A percentile compares a stretch with the other conserved stretches of the same genome.
Evolutionary conservation across 2,888 invertebrate genomes (phyloP).

Genomic region (Eristalis arbustorum): DNA sequence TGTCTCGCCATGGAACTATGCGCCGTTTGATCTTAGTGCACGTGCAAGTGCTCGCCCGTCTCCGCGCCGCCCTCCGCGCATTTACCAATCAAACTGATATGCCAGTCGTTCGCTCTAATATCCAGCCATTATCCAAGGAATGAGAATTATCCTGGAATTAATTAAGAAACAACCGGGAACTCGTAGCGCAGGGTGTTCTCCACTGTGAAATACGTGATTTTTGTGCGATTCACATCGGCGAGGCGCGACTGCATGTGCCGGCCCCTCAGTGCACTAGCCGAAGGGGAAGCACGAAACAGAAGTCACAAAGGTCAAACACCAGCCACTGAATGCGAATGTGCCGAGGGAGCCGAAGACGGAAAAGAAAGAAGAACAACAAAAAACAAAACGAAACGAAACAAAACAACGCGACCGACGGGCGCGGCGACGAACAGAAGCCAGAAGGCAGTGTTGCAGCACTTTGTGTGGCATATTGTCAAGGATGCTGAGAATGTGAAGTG

Average conservation of each 20-base stretch:
- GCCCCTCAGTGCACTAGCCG: not conserved
- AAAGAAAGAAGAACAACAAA: not conserved
- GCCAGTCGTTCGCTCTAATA: conserved; percentile 46
- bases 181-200: conserved; percentile 8
- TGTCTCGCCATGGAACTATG: conserved; percentile 28
- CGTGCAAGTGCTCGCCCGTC: not conserved
- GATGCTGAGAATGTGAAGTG: conserved; percentile 41
- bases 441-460: not conserved
- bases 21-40: conserved; percentile 20
- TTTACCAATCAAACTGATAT: conserved; percentile 31
- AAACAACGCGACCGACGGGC: not conserved
- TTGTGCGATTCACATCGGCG: conserved; percentile 34
- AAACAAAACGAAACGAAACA: conserved; percentile 1
- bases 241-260: not conserved
- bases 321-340: conserved; percentile 56
- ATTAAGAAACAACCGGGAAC: conserved; percentile 36
- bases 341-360: not conserved
- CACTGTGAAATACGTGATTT: conserved; percentile 59
- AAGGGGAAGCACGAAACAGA: conserved; percentile 15
- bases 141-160: conserved; percentile 54
- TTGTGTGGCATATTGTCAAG: conserved; percentile 40
- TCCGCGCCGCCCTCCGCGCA: not conserved
- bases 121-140: conserved; percentile 35
- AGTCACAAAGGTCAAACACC: conserved; percentile 66
- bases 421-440: not conserved